These are phyloP conservation scores for Smittia sp. DNA, from an alignment of 2,888 invertebrate genomes.

Conservation along the genomic window DNA sequence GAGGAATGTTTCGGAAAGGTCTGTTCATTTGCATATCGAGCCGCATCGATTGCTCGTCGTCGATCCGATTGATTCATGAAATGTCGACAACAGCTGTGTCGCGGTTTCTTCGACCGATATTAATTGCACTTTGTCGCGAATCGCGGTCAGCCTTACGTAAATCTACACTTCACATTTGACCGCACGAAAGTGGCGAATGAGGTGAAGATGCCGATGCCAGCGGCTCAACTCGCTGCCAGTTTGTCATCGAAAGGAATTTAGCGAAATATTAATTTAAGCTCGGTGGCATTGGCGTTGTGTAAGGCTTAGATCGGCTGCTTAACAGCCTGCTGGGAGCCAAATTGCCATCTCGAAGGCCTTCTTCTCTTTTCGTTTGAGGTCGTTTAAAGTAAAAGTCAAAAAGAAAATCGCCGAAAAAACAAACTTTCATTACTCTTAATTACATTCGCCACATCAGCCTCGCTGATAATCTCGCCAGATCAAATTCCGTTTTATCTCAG, in stretches of 20 bases:
- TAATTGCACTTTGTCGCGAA: not conserved
- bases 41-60: not conserved
- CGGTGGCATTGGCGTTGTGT: not conserved
- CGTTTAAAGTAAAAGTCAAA: not conserved
- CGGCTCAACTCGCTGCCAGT: not conserved
- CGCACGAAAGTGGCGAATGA: not conserved
- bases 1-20: not conserved
- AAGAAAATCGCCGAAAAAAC: not conserved
- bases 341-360: too few relatives aligned
- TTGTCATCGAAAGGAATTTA: not conserved
- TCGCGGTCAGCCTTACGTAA: not conserved
- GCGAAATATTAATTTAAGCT: not conserved
- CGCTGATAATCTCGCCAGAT: not conserved
- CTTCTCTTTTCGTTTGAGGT: not conserved
- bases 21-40: not conserved
- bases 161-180: not conserved
- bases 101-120: not conserved
- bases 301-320: not conserved
- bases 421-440: slow-evolving; percentile 9
- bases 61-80: not conserved
- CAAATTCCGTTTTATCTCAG: too few relatives aligned
- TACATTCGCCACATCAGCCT: not conserved
- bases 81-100: not conserved
- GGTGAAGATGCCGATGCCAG: not conserved
- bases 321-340: not conserved